Base-by-base conservation (phyloP, 1,140 invertebrate species). In the Drepana arcuata region DNA sequence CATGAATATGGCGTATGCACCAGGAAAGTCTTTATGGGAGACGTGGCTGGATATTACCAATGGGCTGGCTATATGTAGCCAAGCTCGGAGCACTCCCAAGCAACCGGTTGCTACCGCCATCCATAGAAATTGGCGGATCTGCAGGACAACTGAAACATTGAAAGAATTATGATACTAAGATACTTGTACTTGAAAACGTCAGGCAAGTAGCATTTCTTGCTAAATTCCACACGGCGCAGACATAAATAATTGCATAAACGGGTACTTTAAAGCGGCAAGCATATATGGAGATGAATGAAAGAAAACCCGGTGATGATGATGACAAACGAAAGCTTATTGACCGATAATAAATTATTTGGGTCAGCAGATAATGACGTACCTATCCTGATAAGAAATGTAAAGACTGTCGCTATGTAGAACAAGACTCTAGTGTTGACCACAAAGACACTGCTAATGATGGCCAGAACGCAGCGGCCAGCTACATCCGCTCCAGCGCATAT, bases 401-500 rank as follows among this genome's bases (percentile, higher is more conserved):
- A 43, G 0, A 72, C 13, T 1, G 68, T 72, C 2, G 71, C 53
- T 1, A 56, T n/a, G 28, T 65, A 81, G 33, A 58, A 81, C 0
- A 81, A 31, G 2, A 56, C 10, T 41, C 75, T 67, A 1, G 68
- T 72, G 16, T 81, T 83, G 2, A 86, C 54, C 21, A 68, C 49
- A 4, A 81, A 52, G n/a, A 83, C 49, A 25, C 75, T 69, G 29
- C 85, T 85, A 13, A 85, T 55, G 2, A 84, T 9, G 0, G 84
- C 85, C 2, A 87, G 53, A 12, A 70, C 61, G 30, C 83, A 81
- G n/a, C 86, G 68, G 0, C 85, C 86, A 0, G 64, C 42, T 5
- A 87, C 69, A 48, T 87, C 86, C 0, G 86, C 84, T 0, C 80
- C 85, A 0, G 85, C 84, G 10, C 84, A 78, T 16, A 87, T 79